Evolutionary conservation across 23 tunicate genomes (phyloP), one percentile per base, ranked within the genome.

Genomic region (Diplosoma virens): DNA sequence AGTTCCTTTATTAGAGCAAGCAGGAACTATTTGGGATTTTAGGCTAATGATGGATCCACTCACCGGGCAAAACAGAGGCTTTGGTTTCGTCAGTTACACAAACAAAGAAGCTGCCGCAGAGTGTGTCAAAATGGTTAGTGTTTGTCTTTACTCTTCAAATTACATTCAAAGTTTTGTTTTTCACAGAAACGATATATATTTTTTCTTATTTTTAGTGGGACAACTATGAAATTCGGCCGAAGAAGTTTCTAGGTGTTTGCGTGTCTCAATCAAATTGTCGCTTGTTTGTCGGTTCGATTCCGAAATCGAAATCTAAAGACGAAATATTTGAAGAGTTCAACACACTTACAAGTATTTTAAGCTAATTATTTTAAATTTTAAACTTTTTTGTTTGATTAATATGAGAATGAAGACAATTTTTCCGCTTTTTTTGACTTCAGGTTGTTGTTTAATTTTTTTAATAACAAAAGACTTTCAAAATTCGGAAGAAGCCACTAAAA

Each of bases 11-110:
- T 56, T 92, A 31, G 97, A 92, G 53, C 66, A 92, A 50, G 91
- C 87, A n/a, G 99, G 99, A 6, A 79, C 78, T 32, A 75, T 94
- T 3, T 94, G 99, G 99, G 95, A 88, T 60, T 88, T 94, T 78
- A 79, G 99, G 1, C 67, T 94, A 18, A 94, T 94, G 99, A 94
- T 94, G 99, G 99, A 94, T 29, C 99, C 99, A 7, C 70, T 88
- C 6, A 68, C 99, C 25, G 95, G 99, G 16, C 92, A 88, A 59
- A 94, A 94, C 53, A 80, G 99, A 3, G 99, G 99, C 25, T 94
- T 71, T 55, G 99, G 87, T 24, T 94, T 94, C 58, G 84, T 60
- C 14, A 68, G 81, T 17, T 92, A 72, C 79, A 80, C 85, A 18
- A 54, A 59, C 68, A 85, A 80, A 71, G 92, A 85, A 21, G 76